Evolutionary conservation across 2,113 vertebrate genomes (phyloP).

Genomic region (Aix galericulata): DNA sequence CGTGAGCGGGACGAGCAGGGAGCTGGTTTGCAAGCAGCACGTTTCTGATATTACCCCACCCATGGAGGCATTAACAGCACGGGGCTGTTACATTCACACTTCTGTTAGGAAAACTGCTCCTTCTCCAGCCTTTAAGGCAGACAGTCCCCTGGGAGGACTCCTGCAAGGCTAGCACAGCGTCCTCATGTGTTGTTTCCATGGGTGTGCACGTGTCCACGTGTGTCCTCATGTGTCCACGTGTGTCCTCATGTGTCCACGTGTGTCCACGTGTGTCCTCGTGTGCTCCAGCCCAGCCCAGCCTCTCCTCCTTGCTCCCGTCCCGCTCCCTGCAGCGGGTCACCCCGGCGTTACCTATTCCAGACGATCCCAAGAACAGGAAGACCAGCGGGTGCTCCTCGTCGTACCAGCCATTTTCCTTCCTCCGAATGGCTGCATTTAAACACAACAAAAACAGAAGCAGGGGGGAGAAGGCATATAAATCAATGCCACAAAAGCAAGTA

Average conservation of each 20-base stretch:
- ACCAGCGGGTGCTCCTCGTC: slow-evolving; percentile 97
- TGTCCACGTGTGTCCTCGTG: too few relatives aligned
- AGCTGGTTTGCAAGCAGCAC: neutral
- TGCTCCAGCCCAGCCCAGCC: neutral
- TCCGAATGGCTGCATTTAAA: slow-evolving; percentile 86
- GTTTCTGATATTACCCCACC: neutral
- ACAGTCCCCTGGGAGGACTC: neutral
- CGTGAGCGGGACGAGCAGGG: neutral
- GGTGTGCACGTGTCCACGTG: too few relatives aligned
- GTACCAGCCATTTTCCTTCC: slow-evolving; percentile 99
- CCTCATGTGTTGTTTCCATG: too few relatives aligned
- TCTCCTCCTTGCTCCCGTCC: neutral
- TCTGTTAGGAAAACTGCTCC: neutral
- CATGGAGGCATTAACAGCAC: neutral
- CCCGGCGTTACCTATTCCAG: slow-evolving; percentile 89
- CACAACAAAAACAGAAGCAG: slow-evolving; percentile 44
- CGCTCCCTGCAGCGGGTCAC: neutral
- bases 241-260: too few relatives aligned
- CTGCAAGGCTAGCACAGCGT: neutral
- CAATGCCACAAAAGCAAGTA: slow-evolving; percentile 82
- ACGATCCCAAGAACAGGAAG: slow-evolving; percentile 96
- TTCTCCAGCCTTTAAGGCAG: too few relatives aligned
- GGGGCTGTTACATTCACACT: neutral
- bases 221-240: too few relatives aligned
- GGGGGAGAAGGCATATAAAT: slow-evolving; percentile 81